Conservation (phyloP, 1,140 invertebrate genomes). For the Apis laboriosa region DNA sequence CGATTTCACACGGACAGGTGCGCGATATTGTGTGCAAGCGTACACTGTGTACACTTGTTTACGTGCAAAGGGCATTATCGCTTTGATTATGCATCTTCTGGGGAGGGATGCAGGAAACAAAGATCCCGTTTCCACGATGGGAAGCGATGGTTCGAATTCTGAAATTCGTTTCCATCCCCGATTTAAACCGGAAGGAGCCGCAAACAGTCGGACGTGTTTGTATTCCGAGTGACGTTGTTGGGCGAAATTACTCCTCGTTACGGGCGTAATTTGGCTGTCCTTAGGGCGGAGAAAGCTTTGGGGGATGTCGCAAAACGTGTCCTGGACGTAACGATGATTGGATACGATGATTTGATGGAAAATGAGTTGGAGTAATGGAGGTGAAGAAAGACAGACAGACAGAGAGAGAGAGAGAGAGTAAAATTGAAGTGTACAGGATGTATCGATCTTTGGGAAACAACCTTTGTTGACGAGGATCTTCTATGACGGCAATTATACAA, state of each 20-base stretch:
- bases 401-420: too few relatives aligned
- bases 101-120: background rate
- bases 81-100: slow-evolving; percentile 28
- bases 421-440: too few relatives aligned
- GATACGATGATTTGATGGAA: background rate
- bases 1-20: background rate
- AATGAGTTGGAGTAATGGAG: background rate
- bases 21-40: background rate
- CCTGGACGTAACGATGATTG: background rate
- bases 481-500: too few relatives aligned
- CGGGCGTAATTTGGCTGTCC: background rate
- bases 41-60: background rate
- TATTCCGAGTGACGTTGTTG: background rate
- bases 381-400: too few relatives aligned
- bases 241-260: background rate
- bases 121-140: background rate
- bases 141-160: background rate
- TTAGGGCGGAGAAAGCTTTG: background rate
- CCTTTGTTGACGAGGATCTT: too few relatives aligned
- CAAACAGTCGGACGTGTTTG: background rate
- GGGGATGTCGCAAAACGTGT: background rate
- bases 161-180: background rate
- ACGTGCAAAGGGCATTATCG: background rate
- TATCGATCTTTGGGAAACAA: too few relatives aligned
- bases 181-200: too few relatives aligned